Evolutionary conservation across 2,113 vertebrate genomes (phyloP).

Genomic region (Rhegmatorhina hoffmannsi): DNA sequence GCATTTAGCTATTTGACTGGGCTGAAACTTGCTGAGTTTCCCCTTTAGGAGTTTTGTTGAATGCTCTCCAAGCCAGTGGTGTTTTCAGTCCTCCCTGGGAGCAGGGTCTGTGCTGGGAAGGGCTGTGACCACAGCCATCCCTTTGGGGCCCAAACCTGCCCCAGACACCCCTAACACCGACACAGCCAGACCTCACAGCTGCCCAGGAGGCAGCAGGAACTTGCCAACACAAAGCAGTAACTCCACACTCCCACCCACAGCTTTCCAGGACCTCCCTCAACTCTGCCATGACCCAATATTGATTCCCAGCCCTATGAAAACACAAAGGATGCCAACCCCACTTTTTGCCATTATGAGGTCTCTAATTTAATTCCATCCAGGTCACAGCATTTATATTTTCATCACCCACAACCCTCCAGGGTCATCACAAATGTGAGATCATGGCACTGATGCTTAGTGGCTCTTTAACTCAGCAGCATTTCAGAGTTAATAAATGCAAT

Average conservation of each 20-base stretch:
- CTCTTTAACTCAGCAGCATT: background rate
- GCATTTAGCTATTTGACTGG: background rate
- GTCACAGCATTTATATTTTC: background rate
- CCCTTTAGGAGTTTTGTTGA: background rate
- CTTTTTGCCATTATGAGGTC: background rate
- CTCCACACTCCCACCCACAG: accelerated
- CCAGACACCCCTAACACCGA: accelerated
- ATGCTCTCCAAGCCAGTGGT: accelerated
- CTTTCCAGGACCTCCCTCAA: background rate
- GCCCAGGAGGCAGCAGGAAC: background rate
- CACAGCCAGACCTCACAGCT: background rate
- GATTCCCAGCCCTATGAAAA: background rate
- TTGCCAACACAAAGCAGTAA: accelerated
- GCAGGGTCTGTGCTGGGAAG: background rate
- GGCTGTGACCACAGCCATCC: accelerated
- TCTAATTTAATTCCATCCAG: background rate
- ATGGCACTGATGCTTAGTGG: accelerated
- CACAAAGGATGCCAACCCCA: background rate
- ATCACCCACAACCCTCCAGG: background rate
- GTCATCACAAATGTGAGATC: background rate
- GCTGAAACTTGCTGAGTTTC: accelerated
- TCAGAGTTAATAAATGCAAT: background rate
- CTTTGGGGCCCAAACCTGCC: background rate
- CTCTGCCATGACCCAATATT: accelerated
- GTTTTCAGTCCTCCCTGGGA: accelerated